These are phyloP conservation scores for Anaspis maculata DNA, from an alignment of 2,888 invertebrate genomes.

Conservation along the genomic window DNA sequence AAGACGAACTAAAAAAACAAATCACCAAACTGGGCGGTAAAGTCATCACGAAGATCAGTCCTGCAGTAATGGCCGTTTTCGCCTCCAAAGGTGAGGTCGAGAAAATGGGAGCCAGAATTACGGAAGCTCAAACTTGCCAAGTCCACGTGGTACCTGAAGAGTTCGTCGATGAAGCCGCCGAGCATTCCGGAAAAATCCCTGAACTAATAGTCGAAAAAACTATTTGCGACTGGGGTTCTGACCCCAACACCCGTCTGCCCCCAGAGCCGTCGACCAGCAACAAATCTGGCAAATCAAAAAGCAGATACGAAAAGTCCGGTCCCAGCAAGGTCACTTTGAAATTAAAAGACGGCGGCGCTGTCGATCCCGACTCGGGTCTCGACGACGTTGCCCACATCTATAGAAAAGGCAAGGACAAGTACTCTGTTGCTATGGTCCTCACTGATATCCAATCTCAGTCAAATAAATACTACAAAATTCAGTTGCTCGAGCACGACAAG, in stretches of 20 bases:
- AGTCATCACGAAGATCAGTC: conserved; percentile 55
- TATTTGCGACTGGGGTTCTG: conserved; percentile 77
- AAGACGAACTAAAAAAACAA: conserved; percentile 57
- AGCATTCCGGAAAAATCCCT: conserved; percentile 54
- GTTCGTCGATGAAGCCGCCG: conserved; percentile 60
- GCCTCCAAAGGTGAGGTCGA: conserved; percentile 61
- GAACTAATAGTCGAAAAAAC: conserved; percentile 62
- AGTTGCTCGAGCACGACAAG: conserved; percentile 71
- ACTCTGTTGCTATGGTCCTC: conserved; percentile 70
- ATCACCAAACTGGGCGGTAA: conserved; percentile 72
- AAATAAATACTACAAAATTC: conserved; percentile 94
- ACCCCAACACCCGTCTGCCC: conserved; percentile 42
- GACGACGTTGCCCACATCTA: conserved; percentile 75
- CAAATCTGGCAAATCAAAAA: conserved; percentile 29
- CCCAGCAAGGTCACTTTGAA: conserved; percentile 58
- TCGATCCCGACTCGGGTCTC: conserved; percentile 85
- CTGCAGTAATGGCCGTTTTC: conserved; percentile 65
- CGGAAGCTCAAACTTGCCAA: conserved; percentile 55
- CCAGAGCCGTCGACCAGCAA: conserved; percentile 29
- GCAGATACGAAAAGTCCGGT: conserved; percentile 43
- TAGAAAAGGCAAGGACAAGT: conserved; percentile 50
- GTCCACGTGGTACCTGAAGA: conserved; percentile 76
- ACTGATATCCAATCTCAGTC: conserved; percentile 81
- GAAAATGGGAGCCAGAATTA: conserved; percentile 56
- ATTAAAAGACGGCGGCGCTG: conserved; percentile 75